Evolutionary conservation across 1,140 invertebrate species (phyloP), one percentile per base, ranked within the genome.

Genomic region (Drosophila lacteicornis): DNA sequence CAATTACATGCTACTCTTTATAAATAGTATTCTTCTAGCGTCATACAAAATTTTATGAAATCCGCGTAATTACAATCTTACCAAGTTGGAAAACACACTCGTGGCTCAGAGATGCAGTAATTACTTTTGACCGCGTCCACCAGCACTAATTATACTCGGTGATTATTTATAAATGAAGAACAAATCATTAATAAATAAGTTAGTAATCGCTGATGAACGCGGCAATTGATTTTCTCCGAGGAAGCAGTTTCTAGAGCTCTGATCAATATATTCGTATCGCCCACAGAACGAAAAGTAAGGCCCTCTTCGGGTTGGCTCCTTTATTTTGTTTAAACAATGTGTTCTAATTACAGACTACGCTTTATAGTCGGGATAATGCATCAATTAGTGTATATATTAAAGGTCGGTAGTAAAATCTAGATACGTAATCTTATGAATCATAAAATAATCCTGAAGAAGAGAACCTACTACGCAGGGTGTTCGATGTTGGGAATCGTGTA

Each of bases 21-120:
- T 68, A 38, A 68, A 55, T 70, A 68, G 33, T 50, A 70, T 70
- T 70, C 63, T n/a, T 68, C 67, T 70, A 70, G 22, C 27, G 40
- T 70, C 40, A 33, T 70, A 69, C 65, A 70, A 55, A 47, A 67
- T n/a, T 22, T 38, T 36, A 27, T 47, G 42, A 66, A 36, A 13
- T 65, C 13, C 17, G 2, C 4, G n/a, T 59, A 30, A 63, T 27
- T 22, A 43, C 22, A 43, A 57, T 43, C 19, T 66, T 33, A 61
- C 40, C 57, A 19, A 30, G 36, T 6, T 30, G 58, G 5, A 60
- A 25, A 43, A 27, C 38, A 22, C 19, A 22, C 19, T 22, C 19
- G 51, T 33, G 7, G 27, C 30, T 40, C 50, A 59, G 36, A 62
- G 55, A 53, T 62, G 25, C 12, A 25, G 25, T 65, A 43, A 49